Percentiles rank a stretch among this genome's conserved stretches.
phyloP scores from a whole-genome alignment of 2,888 invertebrate genomes.

The Spisula solida region DNA sequence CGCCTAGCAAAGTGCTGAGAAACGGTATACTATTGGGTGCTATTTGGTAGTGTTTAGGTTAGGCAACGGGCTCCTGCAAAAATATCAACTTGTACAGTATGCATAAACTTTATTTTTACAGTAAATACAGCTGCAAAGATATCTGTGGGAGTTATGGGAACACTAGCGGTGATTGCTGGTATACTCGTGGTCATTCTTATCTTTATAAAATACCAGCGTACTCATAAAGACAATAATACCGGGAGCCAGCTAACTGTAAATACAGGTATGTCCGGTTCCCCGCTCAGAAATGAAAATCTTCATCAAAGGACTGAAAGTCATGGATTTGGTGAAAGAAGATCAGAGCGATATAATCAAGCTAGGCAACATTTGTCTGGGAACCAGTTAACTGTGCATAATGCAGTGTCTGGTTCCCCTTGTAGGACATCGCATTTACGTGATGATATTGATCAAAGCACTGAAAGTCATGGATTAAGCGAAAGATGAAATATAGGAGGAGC shows the following conservation, averaged over 20 bases:
- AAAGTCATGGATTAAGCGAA: slow-evolving; percentile 18
- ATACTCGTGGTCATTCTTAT: slow-evolving; percentile 52
- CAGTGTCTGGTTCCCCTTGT: not conserved
- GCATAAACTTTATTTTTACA: slow-evolving; percentile 40
- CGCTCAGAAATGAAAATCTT: not conserved
- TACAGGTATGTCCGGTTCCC: slow-evolving; percentile 21
- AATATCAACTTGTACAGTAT: no score
- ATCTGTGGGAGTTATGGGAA: slow-evolving; percentile 67
- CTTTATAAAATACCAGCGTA: slow-evolving; percentile 46
- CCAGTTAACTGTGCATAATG: not conserved
- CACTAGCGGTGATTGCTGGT: slow-evolving; percentile 50
- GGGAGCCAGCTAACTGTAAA: slow-evolving; percentile 31
- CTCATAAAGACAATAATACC: slow-evolving; percentile 14
- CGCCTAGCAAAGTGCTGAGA: no score
- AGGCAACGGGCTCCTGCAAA: no score
- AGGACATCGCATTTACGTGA: no score
- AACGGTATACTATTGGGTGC: no score
- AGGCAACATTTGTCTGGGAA: not conserved
- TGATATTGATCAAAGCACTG: not conserved
- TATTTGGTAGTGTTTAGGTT: no score
- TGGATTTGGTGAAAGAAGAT: slow-evolving; percentile 5
- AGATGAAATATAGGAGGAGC: not conserved
- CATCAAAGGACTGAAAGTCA: slow-evolving; percentile 11
- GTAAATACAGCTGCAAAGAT: slow-evolving; percentile 68
- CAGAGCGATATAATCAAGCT: not conserved